A percentile compares a stretch with the other conserved stretches of the same genome.
Conservation (phyloP, 2,113 vertebrate species). For the Marmota flaviventris region DNA sequence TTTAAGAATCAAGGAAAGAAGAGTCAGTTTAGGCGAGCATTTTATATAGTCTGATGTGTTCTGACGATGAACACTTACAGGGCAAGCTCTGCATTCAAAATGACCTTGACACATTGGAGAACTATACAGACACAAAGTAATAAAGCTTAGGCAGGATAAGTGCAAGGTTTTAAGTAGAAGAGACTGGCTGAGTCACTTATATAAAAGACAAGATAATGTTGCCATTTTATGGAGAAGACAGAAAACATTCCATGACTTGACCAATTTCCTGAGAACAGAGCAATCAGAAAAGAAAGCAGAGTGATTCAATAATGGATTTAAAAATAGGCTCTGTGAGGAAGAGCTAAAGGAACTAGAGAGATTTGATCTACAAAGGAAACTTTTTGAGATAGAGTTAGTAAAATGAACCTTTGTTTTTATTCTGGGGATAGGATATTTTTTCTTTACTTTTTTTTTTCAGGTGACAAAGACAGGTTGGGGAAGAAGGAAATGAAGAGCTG, state of each 20-base stretch:
- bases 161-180: slow-evolving; percentile 27
- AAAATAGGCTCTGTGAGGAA: background rate
- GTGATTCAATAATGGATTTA: background rate
- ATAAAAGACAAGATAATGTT: background rate
- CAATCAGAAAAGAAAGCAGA: background rate
- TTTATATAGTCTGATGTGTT: slow-evolving; percentile 60
- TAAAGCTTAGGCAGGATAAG: background rate
- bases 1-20: slow-evolving; percentile 45
- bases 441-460: background rate
- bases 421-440: background rate
- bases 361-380: slow-evolving; percentile 33
- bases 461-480: background rate
- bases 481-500: background rate
- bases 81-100: background rate
- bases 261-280: background rate
- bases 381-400: background rate
- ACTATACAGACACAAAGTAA: background rate
- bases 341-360: background rate
- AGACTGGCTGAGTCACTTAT: background rate
- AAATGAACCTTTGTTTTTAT: background rate
- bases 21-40: slow-evolving; percentile 73
- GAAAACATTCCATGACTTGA: background rate
- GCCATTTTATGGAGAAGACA: background rate
- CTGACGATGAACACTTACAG: slow-evolving; percentile 20
- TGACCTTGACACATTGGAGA: background rate